Evolutionary conservation across 2,797 vertebrate genomes (phyloP), one percentile per base, ranked within the genome.

Genomic region (Dermochelys coriacea): DNA sequence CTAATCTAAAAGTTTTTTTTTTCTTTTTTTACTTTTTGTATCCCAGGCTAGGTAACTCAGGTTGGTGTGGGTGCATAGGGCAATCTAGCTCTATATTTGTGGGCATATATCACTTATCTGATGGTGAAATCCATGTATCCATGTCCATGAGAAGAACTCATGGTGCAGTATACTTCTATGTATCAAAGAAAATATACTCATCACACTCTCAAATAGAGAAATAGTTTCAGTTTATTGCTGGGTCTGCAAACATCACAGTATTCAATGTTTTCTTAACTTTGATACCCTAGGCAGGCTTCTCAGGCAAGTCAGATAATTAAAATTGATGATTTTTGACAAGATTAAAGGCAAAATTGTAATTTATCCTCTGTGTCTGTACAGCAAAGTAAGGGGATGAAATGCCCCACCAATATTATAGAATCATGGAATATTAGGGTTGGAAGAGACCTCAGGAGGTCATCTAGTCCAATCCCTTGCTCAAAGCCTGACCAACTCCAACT

Each of bases 181-280:
- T 51, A 3, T n/a, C 3, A 3, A 7, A 61, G 31, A 81, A 83
- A 81, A 16, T 0, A 0, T 89, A 82, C 54, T 4, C 6, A 71
- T 14, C 1, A 1, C 5, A 11, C 81, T 85, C 16, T 23, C 68
- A 71, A 37, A 23, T 11, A 71, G 10, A 61, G 52, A 88, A 52
- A 11, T 6, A 71, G 57, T 92, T 77, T 50, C 82, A 50, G 6
- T 21, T 51, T 45, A n/a, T 27, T 71, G 9, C 19, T 88, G 19
- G 41, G n/a, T 41, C 79, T 29, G 12, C 6, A 91, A 84, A 92
- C 1, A 3, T 16, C 0, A 0, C 0, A 0, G 5, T 82, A 18
- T 29, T 68, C 27, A 74, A 2, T 51, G 6, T 64, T 88, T 52
- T 37, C 75, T 88, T 54, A 45, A 12, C 77, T 90, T 85, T 57